Evolutionary conservation across 1,140 invertebrate species (phyloP).

Genomic region (Ladona fulva): DNA sequence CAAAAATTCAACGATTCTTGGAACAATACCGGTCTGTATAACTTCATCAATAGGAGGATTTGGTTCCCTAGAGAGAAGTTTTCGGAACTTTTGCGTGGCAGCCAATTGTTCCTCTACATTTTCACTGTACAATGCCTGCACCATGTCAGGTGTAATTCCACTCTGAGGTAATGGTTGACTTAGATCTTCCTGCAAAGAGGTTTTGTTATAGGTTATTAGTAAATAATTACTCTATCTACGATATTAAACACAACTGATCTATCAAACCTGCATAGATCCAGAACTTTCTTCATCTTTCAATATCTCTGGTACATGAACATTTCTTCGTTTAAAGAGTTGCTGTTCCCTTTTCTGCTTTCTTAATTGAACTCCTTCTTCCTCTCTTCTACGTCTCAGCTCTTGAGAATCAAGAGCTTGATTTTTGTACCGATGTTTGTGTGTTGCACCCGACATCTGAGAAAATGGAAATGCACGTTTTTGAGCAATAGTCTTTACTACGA

Average conservation of each 20-base stretch:
- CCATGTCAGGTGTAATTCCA: slow-evolving; percentile 66
- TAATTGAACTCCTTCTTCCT: slow-evolving; percentile 93
- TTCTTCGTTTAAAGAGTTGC: slow-evolving; percentile 83
- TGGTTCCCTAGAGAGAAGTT: slow-evolving; percentile 87
- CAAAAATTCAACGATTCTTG: slow-evolving; percentile 90
- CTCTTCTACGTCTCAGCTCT: slow-evolving; percentile 79
- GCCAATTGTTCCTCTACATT: slow-evolving; percentile 70
- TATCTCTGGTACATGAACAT: slow-evolving; percentile 56
- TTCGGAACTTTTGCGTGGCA: slow-evolving; percentile 92
- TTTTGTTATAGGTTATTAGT: too few species aligned
- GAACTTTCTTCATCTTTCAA: slow-evolving; percentile 40
- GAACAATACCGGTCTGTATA: slow-evolving; percentile 92
- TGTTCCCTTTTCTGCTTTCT: slow-evolving; percentile 92
- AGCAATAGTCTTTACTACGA: too few species aligned
- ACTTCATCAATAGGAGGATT: slow-evolving; percentile 98
- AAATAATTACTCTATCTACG: too few species aligned
- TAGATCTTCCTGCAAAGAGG: slow-evolving; percentile 27
- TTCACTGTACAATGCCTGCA: slow-evolving; percentile 69
- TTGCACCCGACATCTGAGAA: slow-evolving; percentile 60
- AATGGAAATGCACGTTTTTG: neutral
- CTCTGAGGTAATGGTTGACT: slow-evolving; percentile 29
- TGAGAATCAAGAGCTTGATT: slow-evolving; percentile 85
- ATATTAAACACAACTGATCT: neutral
- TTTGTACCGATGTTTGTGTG: slow-evolving; percentile 92
- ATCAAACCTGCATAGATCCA: slow-evolving; percentile 31